These are phyloP conservation scores for Cepaea nemoralis DNA, from an alignment of 1,140 invertebrate species.

Conservation along the genomic window DNA sequence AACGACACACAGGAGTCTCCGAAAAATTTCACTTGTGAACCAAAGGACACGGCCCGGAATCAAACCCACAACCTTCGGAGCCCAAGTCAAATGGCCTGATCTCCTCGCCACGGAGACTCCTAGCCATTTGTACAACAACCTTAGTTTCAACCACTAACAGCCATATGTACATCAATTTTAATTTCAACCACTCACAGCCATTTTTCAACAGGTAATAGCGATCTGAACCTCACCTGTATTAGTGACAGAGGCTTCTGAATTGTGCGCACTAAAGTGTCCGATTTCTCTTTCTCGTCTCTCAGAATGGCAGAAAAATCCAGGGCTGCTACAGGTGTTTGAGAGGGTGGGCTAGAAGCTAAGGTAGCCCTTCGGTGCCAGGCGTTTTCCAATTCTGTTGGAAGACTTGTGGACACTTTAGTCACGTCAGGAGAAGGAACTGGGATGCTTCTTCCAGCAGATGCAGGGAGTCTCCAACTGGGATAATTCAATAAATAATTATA, in stretches of 20 bases:
- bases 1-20: no score
- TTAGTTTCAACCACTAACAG: no score
- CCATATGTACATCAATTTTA: no score
- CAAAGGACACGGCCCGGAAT: no score
- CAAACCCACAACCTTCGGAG: no score
- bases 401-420: slow-evolving; percentile 27
- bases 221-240: slow-evolving; percentile 74
- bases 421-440: slow-evolving; percentile 23
- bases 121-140: no score
- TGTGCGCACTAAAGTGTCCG: slow-evolving; percentile 50
- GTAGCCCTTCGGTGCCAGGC: slow-evolving; percentile 45
- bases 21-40: no score
- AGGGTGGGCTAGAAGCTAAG: neutral
- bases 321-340: neutral
- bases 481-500: neutral
- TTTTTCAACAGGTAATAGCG: neutral
- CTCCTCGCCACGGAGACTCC: no score
- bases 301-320: slow-evolving; percentile 63
- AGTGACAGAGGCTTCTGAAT: slow-evolving; percentile 74
- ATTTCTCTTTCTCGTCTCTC: slow-evolving; percentile 61
- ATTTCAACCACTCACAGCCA: neutral
- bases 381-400: slow-evolving; percentile 47
- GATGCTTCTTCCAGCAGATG: slow-evolving; percentile 19
- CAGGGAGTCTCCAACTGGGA: slow-evolving; percentile 62
- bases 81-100: no score